Conservation (phyloP, 2,113 vertebrate genomes). For the Pagrus major region DNA sequence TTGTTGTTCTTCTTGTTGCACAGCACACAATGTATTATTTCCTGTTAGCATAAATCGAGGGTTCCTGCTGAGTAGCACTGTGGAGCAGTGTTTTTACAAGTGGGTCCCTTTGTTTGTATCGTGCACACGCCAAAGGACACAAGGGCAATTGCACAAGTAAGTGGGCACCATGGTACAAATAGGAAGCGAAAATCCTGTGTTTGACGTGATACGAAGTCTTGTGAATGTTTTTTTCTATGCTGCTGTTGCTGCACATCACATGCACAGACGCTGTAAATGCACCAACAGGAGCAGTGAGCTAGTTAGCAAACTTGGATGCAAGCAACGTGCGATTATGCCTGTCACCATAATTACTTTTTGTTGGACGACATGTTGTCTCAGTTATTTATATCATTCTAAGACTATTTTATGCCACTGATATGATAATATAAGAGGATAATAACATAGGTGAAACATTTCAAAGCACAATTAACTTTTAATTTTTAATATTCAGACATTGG, state of each 20-base stretch:
- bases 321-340: background rate
- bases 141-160: too few relatives aligned
- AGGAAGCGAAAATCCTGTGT: background rate
- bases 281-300: background rate
- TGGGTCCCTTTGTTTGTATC: background rate
- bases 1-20: background rate
- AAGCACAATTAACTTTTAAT: too few relatives aligned
- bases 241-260: background rate
- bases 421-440: too few relatives aligned
- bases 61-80: background rate
- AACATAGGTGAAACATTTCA: too few relatives aligned
- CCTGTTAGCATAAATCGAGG: background rate
- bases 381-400: too few relatives aligned
- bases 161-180: background rate
- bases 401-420: too few relatives aligned
- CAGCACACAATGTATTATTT: background rate
- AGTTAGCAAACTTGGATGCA: background rate
- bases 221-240: background rate
- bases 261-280: background rate
- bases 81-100: slow-evolving; percentile 5
- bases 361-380: too few relatives aligned
- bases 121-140: background rate
- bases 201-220: background rate
- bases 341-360: too few relatives aligned
- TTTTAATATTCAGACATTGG: too few relatives aligned